Percentiles rank a stretch among this genome's conserved stretches.
These are phyloP conservation scores for Fulmarus glacialis DNA, from an alignment of 2,113 vertebrate genomes.

Conservation along the genomic window DNA sequence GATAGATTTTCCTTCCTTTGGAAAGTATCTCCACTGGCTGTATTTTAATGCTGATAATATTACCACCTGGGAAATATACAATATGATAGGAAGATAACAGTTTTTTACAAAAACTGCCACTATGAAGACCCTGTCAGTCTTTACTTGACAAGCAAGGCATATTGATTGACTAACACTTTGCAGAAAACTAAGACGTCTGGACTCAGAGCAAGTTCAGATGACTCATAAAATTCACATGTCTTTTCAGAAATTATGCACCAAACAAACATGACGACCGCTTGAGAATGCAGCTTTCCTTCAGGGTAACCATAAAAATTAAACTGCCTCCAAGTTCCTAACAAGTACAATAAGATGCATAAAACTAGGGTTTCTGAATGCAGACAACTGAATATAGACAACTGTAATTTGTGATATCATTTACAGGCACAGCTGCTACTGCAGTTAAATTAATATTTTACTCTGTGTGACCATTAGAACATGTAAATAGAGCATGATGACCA, in stretches of 20 bases:
- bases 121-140: background rate
- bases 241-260: constrained; percentile 11
- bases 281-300: background rate
- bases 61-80: background rate
- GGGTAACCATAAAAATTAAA: background rate
- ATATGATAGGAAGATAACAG: background rate
- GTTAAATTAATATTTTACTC: constrained; percentile 40
- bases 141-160: background rate
- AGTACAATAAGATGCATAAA: constrained; percentile 10
- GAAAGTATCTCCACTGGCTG: background rate
- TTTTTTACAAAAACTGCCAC: background rate
- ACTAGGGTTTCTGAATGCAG: constrained; percentile 6
- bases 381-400: constrained; percentile 5
- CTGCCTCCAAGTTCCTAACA: background rate
- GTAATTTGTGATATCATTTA: constrained; percentile 37
- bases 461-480: background rate
- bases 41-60: background rate
- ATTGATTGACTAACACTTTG: background rate
- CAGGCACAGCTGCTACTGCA: background rate
- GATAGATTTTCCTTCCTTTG: background rate
- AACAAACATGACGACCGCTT: background rate
- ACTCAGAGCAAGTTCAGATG: background rate
- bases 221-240: background rate
- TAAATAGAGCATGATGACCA: constrained; percentile 35
- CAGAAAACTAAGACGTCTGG: constrained; percentile 1